These are phyloP conservation scores for Lepus europaeus DNA, from an alignment of 2,113 vertebrate genomes.

Conservation along the genomic window DNA sequence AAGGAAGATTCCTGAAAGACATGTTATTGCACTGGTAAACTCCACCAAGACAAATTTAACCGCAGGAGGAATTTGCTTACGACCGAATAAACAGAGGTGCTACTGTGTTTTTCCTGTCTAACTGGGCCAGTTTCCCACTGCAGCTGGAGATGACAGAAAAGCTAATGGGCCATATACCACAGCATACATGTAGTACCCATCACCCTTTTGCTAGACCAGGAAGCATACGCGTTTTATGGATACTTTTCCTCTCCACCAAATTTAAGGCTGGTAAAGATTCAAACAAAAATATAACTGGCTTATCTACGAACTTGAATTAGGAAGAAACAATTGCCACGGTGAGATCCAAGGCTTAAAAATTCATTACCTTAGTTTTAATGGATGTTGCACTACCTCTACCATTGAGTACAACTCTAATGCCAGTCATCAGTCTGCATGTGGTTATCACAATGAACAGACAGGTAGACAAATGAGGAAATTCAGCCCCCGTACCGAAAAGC, in stretches of 20 bases:
- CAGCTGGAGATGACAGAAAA: constrained; percentile 34
- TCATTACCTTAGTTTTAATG: constrained; percentile 48
- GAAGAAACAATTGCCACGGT: background rate
- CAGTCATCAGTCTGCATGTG: background rate
- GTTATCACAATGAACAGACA: background rate
- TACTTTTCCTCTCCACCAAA: background rate
- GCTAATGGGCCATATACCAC: background rate
- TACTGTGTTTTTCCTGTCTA: constrained; percentile 66
- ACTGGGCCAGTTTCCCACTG: constrained; percentile 55
- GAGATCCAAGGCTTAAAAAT: constrained; percentile 69
- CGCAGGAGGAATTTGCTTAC: constrained; percentile 75
- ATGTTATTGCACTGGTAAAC: constrained; percentile 71
- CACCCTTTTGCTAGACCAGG: constrained; percentile 20
- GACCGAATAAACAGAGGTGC: constrained; percentile 75
- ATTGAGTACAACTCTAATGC: background rate
- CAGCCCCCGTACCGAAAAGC: background rate
- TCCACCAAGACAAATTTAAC: constrained; percentile 72
- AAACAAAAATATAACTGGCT: constrained; percentile 27
- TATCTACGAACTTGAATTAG: background rate
- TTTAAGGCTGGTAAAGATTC: constrained; percentile 55
- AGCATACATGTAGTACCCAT: background rate
- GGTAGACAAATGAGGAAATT: background rate
- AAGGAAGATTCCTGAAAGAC: constrained; percentile 74
- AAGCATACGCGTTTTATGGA: background rate
- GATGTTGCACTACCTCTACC: background rate